Base-by-base conservation (phyloP, 2,113 vertebrate species). In the Puma concolor region DNA sequence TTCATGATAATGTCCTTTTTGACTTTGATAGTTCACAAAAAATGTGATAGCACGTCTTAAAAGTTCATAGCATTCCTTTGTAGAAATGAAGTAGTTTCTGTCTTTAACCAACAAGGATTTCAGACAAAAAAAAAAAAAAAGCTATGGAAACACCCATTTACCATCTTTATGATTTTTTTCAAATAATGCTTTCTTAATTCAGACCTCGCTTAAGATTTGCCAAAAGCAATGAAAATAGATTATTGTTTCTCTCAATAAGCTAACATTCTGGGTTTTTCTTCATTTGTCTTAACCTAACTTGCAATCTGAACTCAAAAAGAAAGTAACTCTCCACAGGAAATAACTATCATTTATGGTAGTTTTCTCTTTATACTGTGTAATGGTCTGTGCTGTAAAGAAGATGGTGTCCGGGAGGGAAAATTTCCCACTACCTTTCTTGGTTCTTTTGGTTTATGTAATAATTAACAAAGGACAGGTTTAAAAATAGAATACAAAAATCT, bases 211-310 rank as follows among this genome's bases (percentile, higher is more conserved):
- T 64, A 31, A 67, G 36, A 36, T 54, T 94, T 80, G 63, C n/a
- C 96, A 36, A 86, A 98, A 95, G 82, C 71, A 94, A 67, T 50
- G 36, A 9, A 96, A 41, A 97, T 91, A 52, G 1, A 17, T 38
- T 64, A 36, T 79, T 82, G 4, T 23, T 94, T 83, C 17, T 95
- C 16, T 88, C 27, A 80, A 33, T 86, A 71, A 57, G 4, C 3
- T 76, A 69, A 36, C 29, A 54, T 57, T 57, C 91, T 63, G 16
- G 44, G 44, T 41, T 96, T 95, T 64, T 86, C 88, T 92, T 96
- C 31, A 60, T 93, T 93, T 80, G 29, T 29, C 74, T 60, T 91
- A 81, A 88, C n/a, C 13, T 96, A 80, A 1, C 23, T 74, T 17
- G 36, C 2, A 77, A 2, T 89, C 29, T 52, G 31, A 16, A 86